These are phyloP conservation scores for Serripes groenlandicus DNA, from an alignment of 2,888 invertebrate genomes.

Conservation along the genomic window DNA sequence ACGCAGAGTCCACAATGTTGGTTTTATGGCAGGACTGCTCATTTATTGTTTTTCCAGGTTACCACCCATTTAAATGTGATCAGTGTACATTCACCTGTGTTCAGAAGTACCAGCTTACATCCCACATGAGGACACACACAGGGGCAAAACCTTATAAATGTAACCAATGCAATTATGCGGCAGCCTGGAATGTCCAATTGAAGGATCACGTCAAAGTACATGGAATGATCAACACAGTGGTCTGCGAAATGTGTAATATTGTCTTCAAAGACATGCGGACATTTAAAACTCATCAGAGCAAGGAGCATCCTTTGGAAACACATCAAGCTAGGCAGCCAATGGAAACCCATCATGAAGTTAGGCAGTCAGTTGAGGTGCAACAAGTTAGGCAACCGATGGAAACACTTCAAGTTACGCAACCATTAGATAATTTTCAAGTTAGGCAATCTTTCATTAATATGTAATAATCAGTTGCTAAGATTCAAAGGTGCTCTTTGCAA, in stretches of 20 bases:
- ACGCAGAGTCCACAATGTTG: no score
- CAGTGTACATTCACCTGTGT: conserved; percentile 63
- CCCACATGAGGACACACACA: conserved; percentile 67
- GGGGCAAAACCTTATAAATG: conserved; percentile 69
- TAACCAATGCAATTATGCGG: conserved; percentile 64
- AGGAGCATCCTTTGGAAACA: conserved; percentile 32
- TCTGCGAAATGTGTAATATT: conserved; percentile 53
- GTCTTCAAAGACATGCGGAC: conserved; percentile 55
- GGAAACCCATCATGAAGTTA: neutral
- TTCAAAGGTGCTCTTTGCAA: neutral
- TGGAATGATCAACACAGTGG: conserved; percentile 22
- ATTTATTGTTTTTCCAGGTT: no score
- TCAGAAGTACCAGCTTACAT: conserved; percentile 62
- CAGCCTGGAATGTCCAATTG: conserved; percentile 69
- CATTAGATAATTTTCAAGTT: neutral
- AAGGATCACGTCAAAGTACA: conserved; percentile 65
- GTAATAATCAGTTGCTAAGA: neutral
- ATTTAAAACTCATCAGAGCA: conserved; percentile 47
- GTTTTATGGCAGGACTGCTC: no score
- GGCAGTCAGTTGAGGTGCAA: neutral
- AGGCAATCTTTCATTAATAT: neutral
- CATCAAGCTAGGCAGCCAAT: neutral
- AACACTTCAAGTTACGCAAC: neutral
- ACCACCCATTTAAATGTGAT: conserved; percentile 62
- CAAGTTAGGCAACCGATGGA: neutral